Evolutionary conservation across 2,888 invertebrate genomes (phyloP).

Genomic region (Lymantria dispar): DNA sequence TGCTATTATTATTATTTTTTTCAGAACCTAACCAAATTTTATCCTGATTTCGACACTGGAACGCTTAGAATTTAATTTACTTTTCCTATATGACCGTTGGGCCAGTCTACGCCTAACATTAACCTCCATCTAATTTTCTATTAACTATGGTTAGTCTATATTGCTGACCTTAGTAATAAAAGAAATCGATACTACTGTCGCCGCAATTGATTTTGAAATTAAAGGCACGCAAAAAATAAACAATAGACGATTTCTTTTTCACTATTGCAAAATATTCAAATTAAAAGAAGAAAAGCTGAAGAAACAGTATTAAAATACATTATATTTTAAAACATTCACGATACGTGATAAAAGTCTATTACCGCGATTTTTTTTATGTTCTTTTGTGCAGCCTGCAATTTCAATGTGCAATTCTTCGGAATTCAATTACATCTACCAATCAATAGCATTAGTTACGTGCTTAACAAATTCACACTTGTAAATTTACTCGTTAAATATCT

Average conservation of each 20-base stretch:
- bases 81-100: no score
- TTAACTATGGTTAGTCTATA: no score
- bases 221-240: slow-evolving; percentile 3
- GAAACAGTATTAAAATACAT: not conserved
- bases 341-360: not conserved
- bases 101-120: no score
- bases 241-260: slow-evolving; percentile 1
- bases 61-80: no score
- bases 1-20: no score
- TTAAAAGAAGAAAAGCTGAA: not conserved
- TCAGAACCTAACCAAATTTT: no score
- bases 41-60: no score
- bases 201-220: slow-evolving; percentile 13
- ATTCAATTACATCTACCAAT: slow-evolving; percentile 18
- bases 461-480: slow-evolving; percentile 20
- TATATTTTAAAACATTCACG: not conserved
- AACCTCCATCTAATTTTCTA: no score
- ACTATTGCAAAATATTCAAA: not conserved
- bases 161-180: not conserved
- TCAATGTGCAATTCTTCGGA: slow-evolving; percentile 9
- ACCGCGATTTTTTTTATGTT: not conserved
- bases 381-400: not conserved
- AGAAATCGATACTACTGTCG: not conserved
- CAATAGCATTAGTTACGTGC: slow-evolving; percentile 13
- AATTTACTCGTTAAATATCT: slow-evolving; percentile 28